Evolutionary conservation across 2,113 vertebrate genomes (phyloP).

Genomic region (Romanogobio albipinnatus): DNA sequence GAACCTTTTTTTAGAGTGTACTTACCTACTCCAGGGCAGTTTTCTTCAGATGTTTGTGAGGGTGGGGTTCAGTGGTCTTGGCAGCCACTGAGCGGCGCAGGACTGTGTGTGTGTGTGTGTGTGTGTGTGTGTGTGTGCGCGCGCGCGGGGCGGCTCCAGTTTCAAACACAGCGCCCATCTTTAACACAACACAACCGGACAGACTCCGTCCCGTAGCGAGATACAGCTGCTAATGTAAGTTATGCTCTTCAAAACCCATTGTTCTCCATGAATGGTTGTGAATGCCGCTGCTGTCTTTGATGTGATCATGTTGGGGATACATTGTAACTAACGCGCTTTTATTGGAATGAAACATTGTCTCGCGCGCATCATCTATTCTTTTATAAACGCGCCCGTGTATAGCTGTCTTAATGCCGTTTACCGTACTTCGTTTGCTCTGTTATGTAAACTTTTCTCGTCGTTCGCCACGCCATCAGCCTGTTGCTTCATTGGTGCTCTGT

Average conservation of each 20-base stretch:
- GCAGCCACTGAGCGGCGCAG: slow-evolving; percentile 73
- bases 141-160: slow-evolving; percentile 31
- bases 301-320: neutral
- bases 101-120: slow-evolving; percentile 26
- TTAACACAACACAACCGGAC: slow-evolving; percentile 55
- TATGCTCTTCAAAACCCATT: neutral
- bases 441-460: slow-evolving; percentile 51
- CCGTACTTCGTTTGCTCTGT: neutral
- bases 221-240: slow-evolving; percentile 66
- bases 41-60: neutral
- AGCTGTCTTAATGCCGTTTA: neutral
- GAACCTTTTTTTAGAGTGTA: no score
- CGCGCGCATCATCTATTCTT: neutral
- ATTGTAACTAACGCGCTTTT: slow-evolving; percentile 3
- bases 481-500: slow-evolving; percentile 69
- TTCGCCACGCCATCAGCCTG: slow-evolving; percentile 65
- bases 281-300: neutral
- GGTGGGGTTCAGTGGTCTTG: slow-evolving; percentile 52
- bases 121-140: neutral
- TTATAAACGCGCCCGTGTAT: neutral
- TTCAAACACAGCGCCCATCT: slow-evolving; percentile 52
- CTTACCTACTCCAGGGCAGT: neutral
- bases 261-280: no score
- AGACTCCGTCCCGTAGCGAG: slow-evolving; percentile 50
- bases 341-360: neutral